Base-by-base conservation (phyloP, 2,888 invertebrate species). In the Liposcelis brunnea region DNA sequence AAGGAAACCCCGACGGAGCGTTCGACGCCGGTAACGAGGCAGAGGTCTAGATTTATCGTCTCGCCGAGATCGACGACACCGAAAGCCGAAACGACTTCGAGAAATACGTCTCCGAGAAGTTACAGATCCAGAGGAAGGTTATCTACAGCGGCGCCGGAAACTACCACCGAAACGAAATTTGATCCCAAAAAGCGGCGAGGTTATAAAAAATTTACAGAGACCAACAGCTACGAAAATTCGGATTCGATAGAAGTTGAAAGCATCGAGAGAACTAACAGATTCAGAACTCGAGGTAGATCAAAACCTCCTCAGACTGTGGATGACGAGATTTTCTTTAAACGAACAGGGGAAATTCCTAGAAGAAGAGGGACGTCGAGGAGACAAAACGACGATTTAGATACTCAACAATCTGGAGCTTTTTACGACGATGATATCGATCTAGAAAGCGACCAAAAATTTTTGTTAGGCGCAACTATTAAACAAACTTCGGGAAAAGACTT, bases 401-500 rank as follows among this genome's bases (percentile, higher is more conserved):
- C 40, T 21, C 40, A 40, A 18, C 40, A 40, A 21, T 40, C 40
- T 10, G 40, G 5, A 3, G 21, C 19, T 40, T 40, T 18, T 19
- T 40, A 40, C 21, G 40, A 40, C 12, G 40, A 40, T 11, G 40
- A 40, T 18, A 18, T 15, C 21, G 7, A 40, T 6, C 4, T 18
- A 11, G 16, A 40, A 14, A 40, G 26, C 26, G 26, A 40, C 21
- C 14, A 16, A 15, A 40, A 40, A 11, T 40, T 16, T 11, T 10
- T 40, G 4, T 19, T 40, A 40, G 40, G 40, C 3, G 40, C 6
- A 21, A 40, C 19, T 11, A 18, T 40, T 7, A 40, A 40, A 19
- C 12, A 40, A 18, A 40, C 15, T 15, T 40, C 40, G 6, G 40
- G 40, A 5, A 40, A 19, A n/a, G 40, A 40, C 21, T 40, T 19